phyloP scores from a whole-genome alignment of 2,113 vertebrate species.

The Pyrgilauda ruficollis region DNA sequence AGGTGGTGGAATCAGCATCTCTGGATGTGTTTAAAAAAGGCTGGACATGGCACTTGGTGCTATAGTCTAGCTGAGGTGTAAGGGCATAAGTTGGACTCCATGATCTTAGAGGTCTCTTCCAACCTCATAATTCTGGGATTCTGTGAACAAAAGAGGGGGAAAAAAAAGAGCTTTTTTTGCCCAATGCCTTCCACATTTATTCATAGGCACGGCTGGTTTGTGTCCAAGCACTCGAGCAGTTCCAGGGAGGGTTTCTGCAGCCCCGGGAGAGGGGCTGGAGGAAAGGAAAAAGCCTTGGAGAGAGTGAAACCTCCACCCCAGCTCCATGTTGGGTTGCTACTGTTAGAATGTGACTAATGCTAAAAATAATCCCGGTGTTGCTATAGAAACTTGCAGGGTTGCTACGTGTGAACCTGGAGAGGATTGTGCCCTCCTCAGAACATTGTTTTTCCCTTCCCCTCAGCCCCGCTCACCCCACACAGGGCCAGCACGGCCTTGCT shows the following conservation, averaged over 20 bases:
- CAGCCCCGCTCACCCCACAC: neutral
- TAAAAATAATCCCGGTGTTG: slow-evolving; percentile 81
- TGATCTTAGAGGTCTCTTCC: no score
- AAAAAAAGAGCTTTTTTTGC: neutral
- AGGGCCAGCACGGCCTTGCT: neutral
- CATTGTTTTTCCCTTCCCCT: slow-evolving; percentile 71
- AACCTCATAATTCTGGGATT: no score
- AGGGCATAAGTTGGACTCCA: no score
- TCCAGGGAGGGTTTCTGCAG: neutral
- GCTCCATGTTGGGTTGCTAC: slow-evolving; percentile 65
- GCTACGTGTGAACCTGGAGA: slow-evolving; percentile 76
- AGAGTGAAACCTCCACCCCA: slow-evolving; percentile 32
- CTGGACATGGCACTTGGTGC: no score
- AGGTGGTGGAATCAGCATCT: no score
- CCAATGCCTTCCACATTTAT: neutral
- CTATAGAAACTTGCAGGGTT: slow-evolving; percentile 78
- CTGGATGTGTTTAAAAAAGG: no score
- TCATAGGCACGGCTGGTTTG: neutral
- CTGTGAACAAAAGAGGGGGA: neutral
- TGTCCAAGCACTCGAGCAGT: no score
- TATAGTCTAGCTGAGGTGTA: no score
- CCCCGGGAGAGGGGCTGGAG: neutral
- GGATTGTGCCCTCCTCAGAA: slow-evolving; percentile 57
- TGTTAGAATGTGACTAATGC: slow-evolving; percentile 69
- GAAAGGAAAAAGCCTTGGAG: neutral